phyloP scores from a whole-genome alignment of 2,797 vertebrate genomes.

The Falco novaeseelandiae region DNA sequence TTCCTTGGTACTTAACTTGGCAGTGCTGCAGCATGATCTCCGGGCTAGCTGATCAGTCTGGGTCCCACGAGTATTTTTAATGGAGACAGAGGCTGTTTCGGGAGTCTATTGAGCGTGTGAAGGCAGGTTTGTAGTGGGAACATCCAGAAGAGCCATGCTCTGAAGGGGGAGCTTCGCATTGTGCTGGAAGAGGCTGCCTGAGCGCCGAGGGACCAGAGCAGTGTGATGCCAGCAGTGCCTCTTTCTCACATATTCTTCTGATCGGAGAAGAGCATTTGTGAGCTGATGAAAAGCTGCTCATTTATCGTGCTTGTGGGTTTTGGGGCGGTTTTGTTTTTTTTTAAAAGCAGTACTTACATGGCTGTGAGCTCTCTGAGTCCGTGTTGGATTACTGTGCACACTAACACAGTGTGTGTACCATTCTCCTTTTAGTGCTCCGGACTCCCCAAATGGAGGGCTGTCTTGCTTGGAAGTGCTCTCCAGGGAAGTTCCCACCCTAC shows the following conservation, averaged over 20 bases:
- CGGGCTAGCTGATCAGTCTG: neutral
- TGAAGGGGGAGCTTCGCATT: neutral
- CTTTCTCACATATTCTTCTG: neutral
- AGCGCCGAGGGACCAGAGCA: neutral
- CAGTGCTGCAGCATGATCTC: neutral
- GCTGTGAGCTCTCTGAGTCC: neutral
- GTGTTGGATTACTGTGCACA: neutral
- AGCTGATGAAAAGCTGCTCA: neutral
- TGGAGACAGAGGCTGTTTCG: neutral
- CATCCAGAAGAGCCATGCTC: neutral
- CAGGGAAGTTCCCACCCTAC: neutral
- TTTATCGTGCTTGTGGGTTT: neutral
- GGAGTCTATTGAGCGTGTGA: accelerated
- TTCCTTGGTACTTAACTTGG: neutral
- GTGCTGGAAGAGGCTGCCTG: neutral
- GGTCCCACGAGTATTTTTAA: neutral
- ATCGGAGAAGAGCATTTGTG: neutral
- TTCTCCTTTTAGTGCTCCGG: neutral
- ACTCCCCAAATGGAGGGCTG: neutral
- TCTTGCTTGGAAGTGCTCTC: neutral
- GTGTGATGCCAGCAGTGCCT: neutral
- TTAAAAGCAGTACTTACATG: neutral
- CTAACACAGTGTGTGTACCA: neutral
- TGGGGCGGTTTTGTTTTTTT: too few relatives aligned
- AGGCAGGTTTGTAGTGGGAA: neutral